These are phyloP conservation scores for Acropternis orthonyx DNA, from an alignment of 2,797 vertebrate genomes.

Conservation along the genomic window DNA sequence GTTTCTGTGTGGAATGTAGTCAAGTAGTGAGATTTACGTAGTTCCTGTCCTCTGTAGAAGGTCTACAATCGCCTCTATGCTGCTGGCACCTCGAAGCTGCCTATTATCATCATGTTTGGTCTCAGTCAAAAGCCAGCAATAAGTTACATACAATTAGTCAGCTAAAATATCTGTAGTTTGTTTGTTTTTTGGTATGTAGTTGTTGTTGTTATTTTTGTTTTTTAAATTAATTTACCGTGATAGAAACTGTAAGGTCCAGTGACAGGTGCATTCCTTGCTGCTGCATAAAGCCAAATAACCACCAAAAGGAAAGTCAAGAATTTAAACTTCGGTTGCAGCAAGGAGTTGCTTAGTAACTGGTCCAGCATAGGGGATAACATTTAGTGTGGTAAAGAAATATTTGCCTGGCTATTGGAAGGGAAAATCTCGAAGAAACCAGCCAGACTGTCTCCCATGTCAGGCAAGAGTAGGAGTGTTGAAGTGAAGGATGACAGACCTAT, in stretches of 20 bases:
- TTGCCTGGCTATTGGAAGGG: not conserved
- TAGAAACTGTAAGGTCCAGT: not conserved
- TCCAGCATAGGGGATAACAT: not conserved
- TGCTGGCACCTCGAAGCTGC: not conserved
- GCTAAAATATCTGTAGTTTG: not conserved
- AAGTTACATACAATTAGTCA: not conserved
- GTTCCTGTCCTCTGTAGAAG: not conserved
- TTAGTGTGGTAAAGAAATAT: not conserved
- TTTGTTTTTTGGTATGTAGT: too few relatives aligned
- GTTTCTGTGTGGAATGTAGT: not conserved
- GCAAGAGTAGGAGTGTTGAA: not conserved
- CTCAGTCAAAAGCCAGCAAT: not conserved
- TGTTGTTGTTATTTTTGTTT: too few relatives aligned
- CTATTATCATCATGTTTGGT: not conserved
- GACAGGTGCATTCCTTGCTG: not conserved
- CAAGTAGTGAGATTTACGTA: not conserved
- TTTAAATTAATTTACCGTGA: not conserved
- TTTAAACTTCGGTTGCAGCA: not conserved
- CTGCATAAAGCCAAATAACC: not conserved
- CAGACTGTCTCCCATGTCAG: not conserved
- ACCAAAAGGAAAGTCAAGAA: not conserved
- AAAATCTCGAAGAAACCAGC: not conserved
- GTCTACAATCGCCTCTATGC: fast-evolving
- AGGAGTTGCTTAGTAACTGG: not conserved
- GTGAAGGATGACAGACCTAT: not conserved